Percentiles rank a stretch among this genome's conserved stretches.
Conservation (phyloP, 2,113 vertebrate species). For the Hymenochirus boettgeri region DNA sequence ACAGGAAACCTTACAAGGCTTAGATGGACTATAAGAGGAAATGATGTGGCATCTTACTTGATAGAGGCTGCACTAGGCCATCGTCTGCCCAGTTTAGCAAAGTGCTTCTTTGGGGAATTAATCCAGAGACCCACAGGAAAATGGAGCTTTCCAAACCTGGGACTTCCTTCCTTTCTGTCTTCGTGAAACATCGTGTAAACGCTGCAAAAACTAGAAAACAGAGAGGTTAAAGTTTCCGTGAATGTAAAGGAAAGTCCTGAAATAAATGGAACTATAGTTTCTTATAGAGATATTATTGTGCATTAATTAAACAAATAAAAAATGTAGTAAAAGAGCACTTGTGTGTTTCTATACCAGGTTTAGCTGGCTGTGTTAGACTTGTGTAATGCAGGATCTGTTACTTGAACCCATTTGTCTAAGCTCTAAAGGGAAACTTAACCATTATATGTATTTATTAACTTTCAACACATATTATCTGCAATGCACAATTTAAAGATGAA, state of each 20-base stretch:
- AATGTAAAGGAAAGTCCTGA: not conserved
- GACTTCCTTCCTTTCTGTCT: constrained; percentile 85
- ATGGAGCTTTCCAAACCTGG: constrained; percentile 82
- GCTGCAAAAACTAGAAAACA: constrained; percentile 4
- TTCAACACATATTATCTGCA: too few species aligned
- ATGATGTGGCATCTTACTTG: constrained; percentile 63
- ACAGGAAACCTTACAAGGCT: not conserved
- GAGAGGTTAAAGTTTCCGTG: constrained; percentile 15
- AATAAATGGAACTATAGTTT: too few species aligned
- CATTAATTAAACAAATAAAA: too few species aligned
- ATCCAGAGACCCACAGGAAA: constrained; percentile 91
- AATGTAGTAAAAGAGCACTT: too few species aligned
- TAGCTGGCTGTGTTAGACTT: too few species aligned
- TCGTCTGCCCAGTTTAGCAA: constrained; percentile 81
- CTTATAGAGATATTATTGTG: too few species aligned
- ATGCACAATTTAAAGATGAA: too few species aligned
- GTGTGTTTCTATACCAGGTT: too few species aligned
- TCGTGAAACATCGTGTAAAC: constrained; percentile 56
- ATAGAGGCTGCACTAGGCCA: constrained; percentile 87
- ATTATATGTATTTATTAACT: too few species aligned
- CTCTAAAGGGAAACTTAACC: too few species aligned
- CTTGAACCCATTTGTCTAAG: too few species aligned
- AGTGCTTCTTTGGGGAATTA: constrained; percentile 87
- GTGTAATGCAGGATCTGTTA: too few species aligned
- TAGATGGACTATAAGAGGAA: not conserved